A percentile compares a stretch with the other conserved stretches of the same genome.
Evolutionary conservation across 2,797 vertebrate species (phyloP).

Genomic region (Bovichtus variegatus): DNA sequence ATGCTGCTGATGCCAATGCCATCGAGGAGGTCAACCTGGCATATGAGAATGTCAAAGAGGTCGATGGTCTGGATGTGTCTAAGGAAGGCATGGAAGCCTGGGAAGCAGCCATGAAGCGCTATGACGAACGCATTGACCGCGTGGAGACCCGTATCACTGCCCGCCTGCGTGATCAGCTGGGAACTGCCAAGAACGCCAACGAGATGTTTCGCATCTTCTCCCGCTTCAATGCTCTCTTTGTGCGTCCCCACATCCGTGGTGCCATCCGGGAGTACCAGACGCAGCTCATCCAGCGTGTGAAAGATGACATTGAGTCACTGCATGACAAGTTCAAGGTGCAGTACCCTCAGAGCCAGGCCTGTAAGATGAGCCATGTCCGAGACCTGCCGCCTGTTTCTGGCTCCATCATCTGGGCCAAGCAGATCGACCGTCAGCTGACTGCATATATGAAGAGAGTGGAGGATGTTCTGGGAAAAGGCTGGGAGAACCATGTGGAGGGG

Average conservation of each 20-base stretch:
- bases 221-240: constrained; percentile 97
- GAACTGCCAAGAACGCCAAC: constrained; percentile 98
- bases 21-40: constrained; percentile 99
- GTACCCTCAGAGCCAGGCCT: constrained; percentile 98
- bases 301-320: constrained; percentile 98
- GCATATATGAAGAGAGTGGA: constrained; percentile 99
- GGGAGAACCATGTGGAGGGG: constrained; percentile 99
- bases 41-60: constrained; percentile 99
- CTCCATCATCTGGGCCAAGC: constrained; percentile 99
- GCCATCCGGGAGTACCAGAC: constrained; percentile 99
- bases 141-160: constrained; percentile 99
- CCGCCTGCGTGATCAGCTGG: constrained; percentile 96
- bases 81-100: constrained; percentile 99
- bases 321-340: constrained; percentile 99
- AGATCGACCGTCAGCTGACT: constrained; percentile 97
- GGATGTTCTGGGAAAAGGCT: constrained; percentile 97
- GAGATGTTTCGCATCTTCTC: constrained; percentile 99
- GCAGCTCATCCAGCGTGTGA: constrained; percentile 97
- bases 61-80: constrained; percentile 97
- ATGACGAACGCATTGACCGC: constrained; percentile 96
- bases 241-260: constrained; percentile 97
- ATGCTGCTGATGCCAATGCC: constrained; percentile 97
- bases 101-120: constrained; percentile 98
- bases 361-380: constrained; percentile 98
- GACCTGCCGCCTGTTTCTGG: constrained; percentile 97